Evolutionary conservation across 1,140 invertebrate species (phyloP), one percentile per base, ranked within the genome.

Genomic region (Aphelenchoides avenae): DNA sequence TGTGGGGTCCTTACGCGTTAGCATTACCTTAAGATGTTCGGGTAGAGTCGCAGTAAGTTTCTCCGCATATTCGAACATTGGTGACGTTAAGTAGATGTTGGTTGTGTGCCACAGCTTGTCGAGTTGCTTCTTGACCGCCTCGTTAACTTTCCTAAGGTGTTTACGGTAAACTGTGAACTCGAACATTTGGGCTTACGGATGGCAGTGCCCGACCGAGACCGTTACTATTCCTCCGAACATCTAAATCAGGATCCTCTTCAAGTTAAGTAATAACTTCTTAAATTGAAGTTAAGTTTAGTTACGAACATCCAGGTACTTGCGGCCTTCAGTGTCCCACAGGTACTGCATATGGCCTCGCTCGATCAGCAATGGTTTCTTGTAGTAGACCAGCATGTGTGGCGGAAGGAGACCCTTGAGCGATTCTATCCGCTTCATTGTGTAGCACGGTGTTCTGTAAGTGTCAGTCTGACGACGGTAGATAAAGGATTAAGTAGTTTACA

Each of bases 181-280:
- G n/a, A n/a, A n/a, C n/a, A n/a, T n/a, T n/a, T n/a, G n/a, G 22
- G 84, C 87, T 86, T 84, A 93, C 89, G 91, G 91, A 82, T 97
- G 92, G 78, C 89, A 94, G 78, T 96, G 92, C 20, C 93, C 93
- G n/a, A 96, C 89, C 47, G 88, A 90, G 26, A 96, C 87, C 0
- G 93, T 97, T 2, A 92, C 91, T 64, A 97, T 94, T 11, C 93
- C 93, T 7, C 85, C 91, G 78, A 93, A 92, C 64, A 76, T 68
- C 43, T n/a, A n/a, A n/a, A n/a, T n/a, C n/a, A n/a, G n/a, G n/a
- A n/a, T n/a, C n/a, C n/a, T n/a, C n/a, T n/a, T n/a, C n/a, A n/a
- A n/a, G n/a, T n/a, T n/a, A n/a, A n/a, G n/a, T n/a, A n/a, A n/a
- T n/a, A n/a, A n/a, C n/a, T n/a, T n/a, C n/a, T n/a, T n/a, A n/a